Evolutionary conservation across 2,113 vertebrate genomes (phyloP).

Genomic region (Pangasianodon hypophthalmus): DNA sequence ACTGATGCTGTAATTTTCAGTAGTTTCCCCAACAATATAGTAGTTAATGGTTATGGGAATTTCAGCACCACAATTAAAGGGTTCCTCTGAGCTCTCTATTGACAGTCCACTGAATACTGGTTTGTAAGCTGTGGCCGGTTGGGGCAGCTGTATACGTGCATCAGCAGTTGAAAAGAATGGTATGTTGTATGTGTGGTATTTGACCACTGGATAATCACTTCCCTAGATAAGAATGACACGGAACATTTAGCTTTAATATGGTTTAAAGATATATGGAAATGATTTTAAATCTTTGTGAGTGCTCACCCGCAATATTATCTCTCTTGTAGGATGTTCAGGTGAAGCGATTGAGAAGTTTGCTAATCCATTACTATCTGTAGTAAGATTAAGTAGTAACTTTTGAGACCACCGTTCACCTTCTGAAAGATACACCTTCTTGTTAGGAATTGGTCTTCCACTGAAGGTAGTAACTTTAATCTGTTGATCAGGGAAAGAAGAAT

Average conservation of each 20-base stretch:
- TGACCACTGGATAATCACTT: neutral
- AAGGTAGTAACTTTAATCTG: slow-evolving; percentile 64
- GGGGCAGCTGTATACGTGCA: neutral
- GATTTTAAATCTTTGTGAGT: neutral
- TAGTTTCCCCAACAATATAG: slow-evolving; percentile 63
- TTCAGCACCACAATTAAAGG: slow-evolving; percentile 59
- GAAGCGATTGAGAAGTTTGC: slow-evolving; percentile 59
- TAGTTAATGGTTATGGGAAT: slow-evolving; percentile 60
- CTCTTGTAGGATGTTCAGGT: slow-evolving; percentile 9
- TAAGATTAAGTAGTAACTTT: slow-evolving; percentile 58
- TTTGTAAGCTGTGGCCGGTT: slow-evolving; percentile 34
- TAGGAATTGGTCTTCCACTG: slow-evolving; percentile 55
- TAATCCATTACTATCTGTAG: slow-evolving; percentile 65
- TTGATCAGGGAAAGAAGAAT: neutral
- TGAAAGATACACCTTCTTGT: slow-evolving; percentile 58
- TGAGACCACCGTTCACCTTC: slow-evolving; percentile 40
- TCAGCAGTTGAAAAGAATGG: slow-evolving; percentile 7
- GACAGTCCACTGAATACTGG: slow-evolving; percentile 60
- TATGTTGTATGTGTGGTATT: accelerated
- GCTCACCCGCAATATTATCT: slow-evolving; percentile 49
- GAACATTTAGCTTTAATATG: neutral
- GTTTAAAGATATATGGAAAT: neutral
- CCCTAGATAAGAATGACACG: slow-evolving; percentile 53
- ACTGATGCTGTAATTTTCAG: slow-evolving; percentile 42
- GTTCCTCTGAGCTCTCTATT: slow-evolving; percentile 48